Evolutionary conservation across 2,888 invertebrate species (phyloP), one percentile per base, ranked within the genome.

Genomic region (Synanthedon vespiformis): DNA sequence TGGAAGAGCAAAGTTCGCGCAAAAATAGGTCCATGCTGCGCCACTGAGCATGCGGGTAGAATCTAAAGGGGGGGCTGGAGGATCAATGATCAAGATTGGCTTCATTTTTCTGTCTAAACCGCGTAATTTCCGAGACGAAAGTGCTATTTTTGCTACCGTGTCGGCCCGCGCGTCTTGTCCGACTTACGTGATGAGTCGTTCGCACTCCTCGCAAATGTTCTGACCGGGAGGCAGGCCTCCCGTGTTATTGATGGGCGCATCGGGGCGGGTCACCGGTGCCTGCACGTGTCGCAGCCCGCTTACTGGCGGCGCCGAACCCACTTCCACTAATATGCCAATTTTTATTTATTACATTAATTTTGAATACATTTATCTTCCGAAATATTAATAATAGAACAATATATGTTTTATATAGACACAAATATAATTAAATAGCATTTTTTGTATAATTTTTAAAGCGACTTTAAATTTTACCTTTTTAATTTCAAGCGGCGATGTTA

Each of bases 101-200:
- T 13, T 14, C n/a, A 13, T 6, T 12, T 44, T n/a, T n/a, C 10
- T 13, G 8, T 44, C 14, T n/a, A 44, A 44, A 44, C 47, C 22
- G 44, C 14, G n/a, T n/a, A 13, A 11, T 49, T 18, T n/a, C 80
- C 34, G 34, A 34, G 10, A 10, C 34, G 34, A 34, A 34, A 34
- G 34, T 34, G 44, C 8, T 44, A 13, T 44, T 84, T 89, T 88
- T 77, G 88, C 88, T 74, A 91, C 90, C 78, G 91, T 91, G 81
- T 91, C 89, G 70, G 90, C 89, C 83, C 89, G 89, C 82, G 63
- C 89, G 88, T 65, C 82, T 84, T 69, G 89, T 50, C 74, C 90
- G 90, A 94, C 97, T 96, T 94, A 98, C 98, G 96, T 95, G 88
- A 98, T 97, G 74, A 97, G 93, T 74, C 97, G 93, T 84, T 97